Evolutionary conservation across 2,113 vertebrate species (phyloP).

Genomic region (Nymphicus hollandicus): DNA sequence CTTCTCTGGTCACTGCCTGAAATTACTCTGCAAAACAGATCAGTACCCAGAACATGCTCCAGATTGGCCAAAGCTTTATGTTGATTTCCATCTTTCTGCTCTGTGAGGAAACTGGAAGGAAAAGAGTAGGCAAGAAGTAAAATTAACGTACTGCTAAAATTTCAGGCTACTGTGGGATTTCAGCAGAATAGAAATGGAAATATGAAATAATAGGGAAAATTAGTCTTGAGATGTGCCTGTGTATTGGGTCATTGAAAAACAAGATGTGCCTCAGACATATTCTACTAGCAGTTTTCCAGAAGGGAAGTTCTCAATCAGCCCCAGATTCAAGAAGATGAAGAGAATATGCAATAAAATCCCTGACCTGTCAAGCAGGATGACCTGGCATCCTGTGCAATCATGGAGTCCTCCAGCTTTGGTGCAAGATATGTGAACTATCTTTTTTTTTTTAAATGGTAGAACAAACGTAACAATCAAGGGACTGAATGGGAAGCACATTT

Average conservation of each 20-base stretch:
- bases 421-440: rapidly evolving
- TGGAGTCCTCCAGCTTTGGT: not conserved
- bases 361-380: not conserved
- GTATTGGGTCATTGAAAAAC: not conserved
- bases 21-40: not conserved
- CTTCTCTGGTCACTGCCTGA: not conserved
- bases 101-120: not conserved
- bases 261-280: not conserved
- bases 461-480: rapidly evolving
- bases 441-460: not conserved
- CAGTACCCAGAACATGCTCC: not conserved
- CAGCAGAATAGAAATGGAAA: not conserved
- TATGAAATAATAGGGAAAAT: not conserved
- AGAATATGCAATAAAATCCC: not conserved
- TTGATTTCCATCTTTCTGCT: not conserved
- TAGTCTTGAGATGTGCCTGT: not conserved
- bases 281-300: not conserved
- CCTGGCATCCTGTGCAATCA: not conserved
- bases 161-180: not conserved
- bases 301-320: not conserved
- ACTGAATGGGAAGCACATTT: not conserved
- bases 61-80: not conserved
- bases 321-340: not conserved
- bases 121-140: not conserved
- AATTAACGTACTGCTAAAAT: not conserved